Base-by-base conservation (phyloP, 53 echinoderm and acorn worm species). In the Hippasteria phrygiana region DNA sequence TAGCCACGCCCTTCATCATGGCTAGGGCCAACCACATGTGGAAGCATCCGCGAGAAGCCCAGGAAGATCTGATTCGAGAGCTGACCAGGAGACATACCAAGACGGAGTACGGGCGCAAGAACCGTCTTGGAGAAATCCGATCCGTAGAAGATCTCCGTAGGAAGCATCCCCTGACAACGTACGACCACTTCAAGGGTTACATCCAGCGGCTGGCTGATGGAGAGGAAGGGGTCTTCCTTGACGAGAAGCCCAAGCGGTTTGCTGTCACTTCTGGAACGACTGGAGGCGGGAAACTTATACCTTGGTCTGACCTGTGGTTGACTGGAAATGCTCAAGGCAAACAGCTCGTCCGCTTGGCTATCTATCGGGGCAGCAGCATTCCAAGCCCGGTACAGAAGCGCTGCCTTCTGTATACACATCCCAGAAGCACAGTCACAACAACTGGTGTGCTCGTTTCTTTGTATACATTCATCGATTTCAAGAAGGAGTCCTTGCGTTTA, bases 241-340 rank as follows among this genome's bases (percentile, higher is more conserved):
- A 54, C 1, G 96, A 95, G 42, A 31, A 47, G 40, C 75, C 88
- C 17, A 42, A 63, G 10, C 70, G 91, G 18, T 84, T 93, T 26
- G 83, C 74, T 12, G 62, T 95, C 33, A 95, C 93, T 1, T 92
- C 93, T 1, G 96, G 96, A 18, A 93, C 96, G 36, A 91, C 96
- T 1, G 96, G 93, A 28, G 77, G 34, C 3, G 89, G 91, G 66
- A 93, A 93, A 43, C 73, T 35, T 37, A 47, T 93, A 11, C 95
- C 95, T 6, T 88, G 46, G 10, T 34, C 16, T 0, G 36, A 43
- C 17, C 34, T 78, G 26, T 62, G 46, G 34, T 47, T 67, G 29
- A 43, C 11, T 12, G 45, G 16, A 31, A 65, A 81, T 17, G 18
- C 63, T 1, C 8, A 43, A 0, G 1, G 28, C 42, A 64, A 0